Conservation (phyloP, 2,888 invertebrate genomes). For the Oscheius sp. region DNA sequence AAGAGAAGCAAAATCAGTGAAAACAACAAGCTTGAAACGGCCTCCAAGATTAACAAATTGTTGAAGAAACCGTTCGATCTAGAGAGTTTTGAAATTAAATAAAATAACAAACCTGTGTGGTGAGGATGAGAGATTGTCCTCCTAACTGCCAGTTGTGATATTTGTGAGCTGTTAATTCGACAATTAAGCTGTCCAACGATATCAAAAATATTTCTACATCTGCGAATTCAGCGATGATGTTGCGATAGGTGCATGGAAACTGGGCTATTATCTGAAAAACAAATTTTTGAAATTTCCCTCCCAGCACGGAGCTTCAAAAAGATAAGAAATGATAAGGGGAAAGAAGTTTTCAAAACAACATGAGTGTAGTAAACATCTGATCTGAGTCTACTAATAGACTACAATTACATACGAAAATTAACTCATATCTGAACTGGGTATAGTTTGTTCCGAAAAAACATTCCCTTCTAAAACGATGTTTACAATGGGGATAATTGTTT, state of each 20-base stretch:
- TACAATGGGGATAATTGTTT: no score
- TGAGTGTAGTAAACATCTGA: no score
- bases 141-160: constrained; percentile 69
- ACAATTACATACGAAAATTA: no score
- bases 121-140: constrained; percentile 65
- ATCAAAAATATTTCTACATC: constrained; percentile 69
- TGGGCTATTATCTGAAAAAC: constrained; percentile 48
- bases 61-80: constrained; percentile 63
- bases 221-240: constrained; percentile 68
- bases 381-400: no score
- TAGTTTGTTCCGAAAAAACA: no score
- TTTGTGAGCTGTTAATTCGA: constrained; percentile 65
- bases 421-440: no score
- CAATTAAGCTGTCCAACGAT: constrained; percentile 63
- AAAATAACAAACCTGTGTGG: constrained; percentile 62
- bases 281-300: neutral
- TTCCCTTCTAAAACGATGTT: no score
- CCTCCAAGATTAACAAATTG: constrained; percentile 62
- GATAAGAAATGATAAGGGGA: neutral
- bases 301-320: neutral
- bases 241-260: constrained; percentile 58
- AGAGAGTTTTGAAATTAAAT: constrained; percentile 22
- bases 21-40: constrained; percentile 65
- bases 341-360: no score
- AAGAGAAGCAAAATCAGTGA: constrained; percentile 60